Percentiles rank a stretch among this genome's conserved stretches.
Conservation (phyloP, 2,113 vertebrate genomes). For the Mustela nigripes region DNA sequence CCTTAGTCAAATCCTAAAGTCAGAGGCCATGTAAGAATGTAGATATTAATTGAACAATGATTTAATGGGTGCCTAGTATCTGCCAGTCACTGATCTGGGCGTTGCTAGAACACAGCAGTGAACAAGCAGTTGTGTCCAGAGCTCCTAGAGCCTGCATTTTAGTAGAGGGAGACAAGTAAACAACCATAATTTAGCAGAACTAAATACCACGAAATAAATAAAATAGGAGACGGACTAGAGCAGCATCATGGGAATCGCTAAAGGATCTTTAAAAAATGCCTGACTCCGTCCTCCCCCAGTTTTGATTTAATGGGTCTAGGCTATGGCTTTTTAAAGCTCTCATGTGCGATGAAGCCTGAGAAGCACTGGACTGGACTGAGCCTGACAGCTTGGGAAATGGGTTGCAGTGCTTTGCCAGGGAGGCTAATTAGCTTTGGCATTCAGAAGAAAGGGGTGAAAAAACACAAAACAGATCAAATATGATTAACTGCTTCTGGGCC, state of each 20-base stretch:
- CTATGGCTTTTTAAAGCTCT: not conserved
- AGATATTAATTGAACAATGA: not conserved
- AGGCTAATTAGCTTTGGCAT: slow-evolving; percentile 47
- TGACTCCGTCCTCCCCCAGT: too few relatives aligned
- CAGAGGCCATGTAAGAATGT: not conserved
- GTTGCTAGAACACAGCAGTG: too few relatives aligned
- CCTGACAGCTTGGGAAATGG: not conserved
- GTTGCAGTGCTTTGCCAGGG: not conserved
- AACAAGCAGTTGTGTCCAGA: not conserved
- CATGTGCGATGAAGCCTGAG: not conserved
- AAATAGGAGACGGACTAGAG: not conserved
- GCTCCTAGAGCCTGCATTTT: not conserved
- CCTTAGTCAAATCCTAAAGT: not conserved
- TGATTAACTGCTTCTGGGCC: not conserved
- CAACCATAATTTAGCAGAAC: not conserved
- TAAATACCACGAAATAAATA: not conserved
- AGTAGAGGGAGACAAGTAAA: not conserved
- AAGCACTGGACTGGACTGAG: not conserved
- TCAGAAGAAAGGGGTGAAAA: slow-evolving; percentile 53
- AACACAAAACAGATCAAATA: not conserved
- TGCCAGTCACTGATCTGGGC: not conserved
- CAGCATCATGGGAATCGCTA: not conserved
- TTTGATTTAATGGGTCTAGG: not conserved
- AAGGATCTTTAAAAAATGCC: not conserved
- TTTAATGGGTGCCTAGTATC: not conserved